Base-by-base conservation (phyloP, 2,113 vertebrate species). In the Columba livia region DNA sequence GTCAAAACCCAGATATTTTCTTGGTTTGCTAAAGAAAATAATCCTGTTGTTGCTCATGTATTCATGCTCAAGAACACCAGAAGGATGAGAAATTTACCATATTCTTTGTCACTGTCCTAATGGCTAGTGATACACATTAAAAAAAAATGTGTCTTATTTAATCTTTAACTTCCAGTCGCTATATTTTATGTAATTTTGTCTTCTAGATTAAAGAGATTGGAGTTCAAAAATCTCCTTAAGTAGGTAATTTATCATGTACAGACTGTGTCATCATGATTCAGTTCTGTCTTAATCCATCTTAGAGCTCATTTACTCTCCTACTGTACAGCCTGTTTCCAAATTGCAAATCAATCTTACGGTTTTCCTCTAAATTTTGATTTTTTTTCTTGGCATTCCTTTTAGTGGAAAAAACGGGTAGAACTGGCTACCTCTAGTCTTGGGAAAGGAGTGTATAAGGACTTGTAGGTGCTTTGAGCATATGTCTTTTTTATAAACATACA, bases 231-330 rank as follows among this genome's bases (percentile, higher is more conserved):
- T 95, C 80, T 92, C 58, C 36, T 77, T 85, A 79, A 94, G 81
- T 91, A 94, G 79, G 54, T 87, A 79, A 88, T 94, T 83, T 86
- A 70, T 97, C 88, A 91, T 77, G 51, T 83, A n/a, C 18, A 74
- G 67, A 64, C 71, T 71, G 29, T 90, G 67, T 90, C 85, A 90
- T 83, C 89, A 66, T 79, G 85, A 88, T 91, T 90, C 82, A 77
- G 67, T 93, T 94, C 78, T 91, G 66, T 79, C 70, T 79, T 91
- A 93, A 95, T 95, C 81, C 67, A 60, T 96, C 12, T 94, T 90
- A 67, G 47, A 90, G 16, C 54, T 89, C 89, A 85, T 96, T 95
- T 90, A 47, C 25, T 75, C 51, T 90, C 79, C 82, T 69, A 74
- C 62, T 73, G 74, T 83, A 88, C 32, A 72, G 48, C 79, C 77